Base-by-base conservation (phyloP, 1,140 invertebrate species). In the Bathynomus jamesi region DNA sequence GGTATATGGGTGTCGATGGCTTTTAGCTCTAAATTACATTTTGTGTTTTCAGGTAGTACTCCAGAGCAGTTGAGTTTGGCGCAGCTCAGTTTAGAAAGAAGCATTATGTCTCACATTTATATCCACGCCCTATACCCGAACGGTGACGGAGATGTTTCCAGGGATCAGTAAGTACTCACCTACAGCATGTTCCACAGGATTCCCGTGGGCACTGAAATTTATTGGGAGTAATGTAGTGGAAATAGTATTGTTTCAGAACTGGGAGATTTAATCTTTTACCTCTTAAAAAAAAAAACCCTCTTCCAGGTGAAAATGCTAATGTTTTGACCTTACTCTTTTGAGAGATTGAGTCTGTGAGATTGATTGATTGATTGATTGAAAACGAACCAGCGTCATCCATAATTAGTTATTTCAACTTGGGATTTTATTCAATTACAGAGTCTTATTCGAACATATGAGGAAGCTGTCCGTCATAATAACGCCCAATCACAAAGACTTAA, bases 41-140 rank as follows among this genome's bases (percentile, higher is more conserved):
- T n/a, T n/a, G n/a, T n/a, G n/a, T 28, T 11, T 21, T 8, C 66
- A 75, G 73, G 73, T 65, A 75, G 73, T 46, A 71, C 73, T 3
- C 73, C 74, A 28, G 82, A 85, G 28, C 83, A 85, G 75, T 32
- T 72, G 27, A 32, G 61, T 13, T 65, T 67, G 21, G 84, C 83
- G 0, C 78, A 81, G 65, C 78, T 83, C 68, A 82, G 83, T 27
- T 80, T 88, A 65, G 87, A 87, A 75, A 79, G 87, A n/a, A 80
- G 81, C 30, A 78, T 87, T 10, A 95, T 98, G 85, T 91, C 90
- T 28, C 86, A 91, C 25, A 91, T 99, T 40, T 99, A 99, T 83
- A 87, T 89, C 28, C 88, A 94, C 81, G 94, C 96, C 31, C 86
- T 99, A 79, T 98, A 95, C 84, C 96, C 96, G 5, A 99, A 99